Percentiles rank a stretch among this genome's conserved stretches.
phyloP scores from a whole-genome alignment of 2,888 invertebrate genomes.

The Aspidiotus rigidus region DNA sequence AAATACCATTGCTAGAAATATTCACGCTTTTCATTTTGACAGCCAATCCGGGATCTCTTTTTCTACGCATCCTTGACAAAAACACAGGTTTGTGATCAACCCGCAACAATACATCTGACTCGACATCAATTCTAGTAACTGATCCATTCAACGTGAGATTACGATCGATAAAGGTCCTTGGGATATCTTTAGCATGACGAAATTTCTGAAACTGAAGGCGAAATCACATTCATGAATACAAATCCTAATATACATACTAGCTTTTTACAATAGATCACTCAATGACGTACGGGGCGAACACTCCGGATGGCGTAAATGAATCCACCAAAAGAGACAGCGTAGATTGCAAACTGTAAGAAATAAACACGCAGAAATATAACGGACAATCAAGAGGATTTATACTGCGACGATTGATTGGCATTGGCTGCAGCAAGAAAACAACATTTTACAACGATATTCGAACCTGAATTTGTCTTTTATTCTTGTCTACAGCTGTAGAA shows the following conservation, averaged over 20 bases:
- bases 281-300: slow-evolving; percentile 17
- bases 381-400: neutral
- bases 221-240: neutral
- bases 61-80: neutral
- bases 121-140: slow-evolving; percentile 15
- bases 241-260: neutral
- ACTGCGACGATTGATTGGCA: neutral
- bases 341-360: slow-evolving; percentile 17
- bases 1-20: slow-evolving; percentile 15
- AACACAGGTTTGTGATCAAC: slow-evolving; percentile 21
- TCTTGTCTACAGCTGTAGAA: slow-evolving; percentile 8
- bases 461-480: slow-evolving; percentile 22
- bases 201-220: slow-evolving; percentile 26
- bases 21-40: slow-evolving; percentile 16
- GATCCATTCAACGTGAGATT: slow-evolving; percentile 15
- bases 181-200: slow-evolving; percentile 11
- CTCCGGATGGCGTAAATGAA: slow-evolving; percentile 11
- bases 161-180: slow-evolving; percentile 18
- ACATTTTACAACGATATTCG: neutral
- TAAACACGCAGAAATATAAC: neutral
- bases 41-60: neutral
- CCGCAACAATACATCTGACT: neutral
- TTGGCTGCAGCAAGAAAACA: neutral
- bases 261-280: neutral
- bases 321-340: neutral